These are phyloP conservation scores for Spodoptera picta DNA, from an alignment of 2,888 invertebrate genomes.

Conservation along the genomic window DNA sequence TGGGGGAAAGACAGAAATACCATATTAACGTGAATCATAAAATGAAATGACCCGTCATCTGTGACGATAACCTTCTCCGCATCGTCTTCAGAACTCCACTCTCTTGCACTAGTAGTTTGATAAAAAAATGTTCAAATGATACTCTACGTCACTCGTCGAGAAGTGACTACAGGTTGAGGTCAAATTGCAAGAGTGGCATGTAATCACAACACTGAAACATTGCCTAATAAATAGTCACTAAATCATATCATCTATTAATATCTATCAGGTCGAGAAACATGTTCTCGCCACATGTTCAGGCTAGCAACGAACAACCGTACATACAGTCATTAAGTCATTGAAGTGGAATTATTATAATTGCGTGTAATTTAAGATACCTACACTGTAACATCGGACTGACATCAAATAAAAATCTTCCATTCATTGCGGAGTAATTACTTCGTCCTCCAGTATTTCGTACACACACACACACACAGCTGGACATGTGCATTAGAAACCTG, in stretches of 20 bases:
- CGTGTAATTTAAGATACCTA: slow-evolving; percentile 31
- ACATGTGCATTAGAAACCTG: slow-evolving; percentile 1
- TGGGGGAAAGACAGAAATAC: slow-evolving; percentile 22
- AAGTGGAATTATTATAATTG: slow-evolving; percentile 42
- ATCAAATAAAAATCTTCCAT: slow-evolving; percentile 41
- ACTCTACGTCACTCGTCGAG: too few relatives aligned
- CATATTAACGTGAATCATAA: slow-evolving; percentile 44
- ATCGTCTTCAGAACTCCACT: too few relatives aligned
- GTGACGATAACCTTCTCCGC: too few relatives aligned
- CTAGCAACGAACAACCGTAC: slow-evolving; percentile 3
- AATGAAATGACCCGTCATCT: slow-evolving; percentile 28
- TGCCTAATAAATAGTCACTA: too few relatives aligned
- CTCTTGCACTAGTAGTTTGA: too few relatives aligned
- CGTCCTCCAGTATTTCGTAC: slow-evolving; percentile 39
- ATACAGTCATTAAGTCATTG: slow-evolving; percentile 25
- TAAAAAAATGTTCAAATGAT: too few relatives aligned
- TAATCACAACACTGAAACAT: too few relatives aligned
- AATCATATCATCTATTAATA: too few relatives aligned
- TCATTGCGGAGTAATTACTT: slow-evolving; percentile 46
- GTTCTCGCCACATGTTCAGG: neutral
- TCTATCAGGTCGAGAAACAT: too few relatives aligned
- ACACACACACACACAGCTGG: neutral
- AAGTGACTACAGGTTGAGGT: too few relatives aligned
- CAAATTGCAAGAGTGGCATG: too few relatives aligned
- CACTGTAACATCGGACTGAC: slow-evolving; percentile 31